Evolutionary conservation across 2,113 vertebrate species (phyloP).

Genomic region (Xenotilapia caudafasciata): DNA sequence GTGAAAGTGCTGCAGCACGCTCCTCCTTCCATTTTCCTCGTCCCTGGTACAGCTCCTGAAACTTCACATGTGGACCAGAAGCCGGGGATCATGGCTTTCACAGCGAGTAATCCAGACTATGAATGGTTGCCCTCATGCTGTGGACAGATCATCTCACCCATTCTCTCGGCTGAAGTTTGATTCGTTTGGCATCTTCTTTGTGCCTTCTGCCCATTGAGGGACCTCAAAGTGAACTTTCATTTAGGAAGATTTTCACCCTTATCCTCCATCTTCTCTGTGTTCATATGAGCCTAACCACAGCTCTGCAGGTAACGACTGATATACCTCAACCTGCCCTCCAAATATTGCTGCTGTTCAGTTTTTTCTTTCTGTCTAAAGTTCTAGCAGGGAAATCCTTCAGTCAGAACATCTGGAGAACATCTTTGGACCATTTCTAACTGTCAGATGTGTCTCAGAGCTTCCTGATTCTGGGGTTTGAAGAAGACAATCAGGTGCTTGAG

Average conservation of each 20-base stretch:
- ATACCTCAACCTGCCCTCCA: neutral
- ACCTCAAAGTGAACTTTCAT: neutral
- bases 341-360: neutral
- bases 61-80: neutral
- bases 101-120: neutral
- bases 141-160: neutral
- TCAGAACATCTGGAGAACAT: neutral
- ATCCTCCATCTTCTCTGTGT: neutral
- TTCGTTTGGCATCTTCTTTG: neutral
- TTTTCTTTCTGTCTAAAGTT: neutral
- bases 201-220: neutral
- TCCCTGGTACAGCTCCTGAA: neutral
- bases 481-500: neutral
- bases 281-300: neutral
- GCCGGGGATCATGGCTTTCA: neutral
- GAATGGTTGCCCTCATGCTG: neutral
- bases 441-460: neutral
- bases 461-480: neutral
- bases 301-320: neutral
- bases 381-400: neutral
- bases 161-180: neutral
- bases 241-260: neutral
- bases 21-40: neutral
- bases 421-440: neutral
- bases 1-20: neutral